phyloP scores from a whole-genome alignment of 2,888 invertebrate species.

The Laspeyria flexula region DNA sequence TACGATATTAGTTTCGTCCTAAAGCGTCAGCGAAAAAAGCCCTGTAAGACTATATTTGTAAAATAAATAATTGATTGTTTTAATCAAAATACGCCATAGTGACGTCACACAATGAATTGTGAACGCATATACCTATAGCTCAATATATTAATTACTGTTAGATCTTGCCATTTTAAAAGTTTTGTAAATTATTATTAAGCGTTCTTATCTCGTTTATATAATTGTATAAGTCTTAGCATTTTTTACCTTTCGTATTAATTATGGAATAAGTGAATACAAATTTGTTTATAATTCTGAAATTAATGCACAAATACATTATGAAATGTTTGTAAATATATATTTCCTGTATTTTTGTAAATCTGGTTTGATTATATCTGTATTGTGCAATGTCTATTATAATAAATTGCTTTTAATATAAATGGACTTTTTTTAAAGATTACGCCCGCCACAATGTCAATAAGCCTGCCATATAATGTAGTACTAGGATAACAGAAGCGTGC shows the following conservation, averaged over 20 bases:
- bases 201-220: conserved; percentile 35
- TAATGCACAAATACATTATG: conserved; percentile 56
- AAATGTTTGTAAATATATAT: conserved; percentile 52
- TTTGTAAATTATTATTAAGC: conserved; percentile 35
- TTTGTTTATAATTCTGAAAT: conserved; percentile 35
- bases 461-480: no score
- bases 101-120: conserved; percentile 10
- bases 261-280: conserved; percentile 28
- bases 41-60: no score
- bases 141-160: conserved; percentile 36
- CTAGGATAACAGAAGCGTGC: no score
- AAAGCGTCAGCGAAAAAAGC: no score
- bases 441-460: no score
- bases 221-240: conserved; percentile 37
- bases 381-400: conserved; percentile 60
- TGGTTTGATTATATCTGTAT: conserved; percentile 39
- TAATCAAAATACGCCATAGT: not conserved
- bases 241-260: conserved; percentile 41
- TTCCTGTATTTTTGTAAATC: conserved; percentile 64
- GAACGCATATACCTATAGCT: conserved; percentile 38
- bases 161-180: conserved; percentile 42
- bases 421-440: conserved; percentile 3
- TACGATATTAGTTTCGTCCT: no score
- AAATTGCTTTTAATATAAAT: conserved; percentile 59
- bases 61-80: no score